Percentiles rank a stretch among this genome's conserved stretches.
Evolutionary conservation across 1,140 invertebrate species (phyloP).

Genomic region (Orchesella cincta): DNA sequence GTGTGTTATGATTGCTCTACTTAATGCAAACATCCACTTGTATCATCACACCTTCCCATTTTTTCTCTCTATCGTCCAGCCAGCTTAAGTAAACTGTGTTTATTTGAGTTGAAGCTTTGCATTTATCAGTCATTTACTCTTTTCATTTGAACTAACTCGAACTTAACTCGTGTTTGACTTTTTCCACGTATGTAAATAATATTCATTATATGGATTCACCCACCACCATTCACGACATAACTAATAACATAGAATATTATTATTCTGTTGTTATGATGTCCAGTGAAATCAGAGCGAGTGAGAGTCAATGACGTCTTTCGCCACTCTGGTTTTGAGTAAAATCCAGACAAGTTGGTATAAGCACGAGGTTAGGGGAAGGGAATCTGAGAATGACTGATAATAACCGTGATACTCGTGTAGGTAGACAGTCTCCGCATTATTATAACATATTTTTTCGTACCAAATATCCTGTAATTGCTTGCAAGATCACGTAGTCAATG

Average conservation of each 20-base stretch:
- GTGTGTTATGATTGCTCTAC: no score
- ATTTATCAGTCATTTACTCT: conserved; percentile 22
- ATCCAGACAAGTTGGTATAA: not conserved
- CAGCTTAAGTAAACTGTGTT: not conserved
- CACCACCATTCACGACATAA: no score
- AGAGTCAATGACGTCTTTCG: not conserved
- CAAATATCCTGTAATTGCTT: not conserved
- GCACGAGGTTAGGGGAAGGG: no score
- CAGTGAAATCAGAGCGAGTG: no score
- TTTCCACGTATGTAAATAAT: not conserved
- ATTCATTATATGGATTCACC: not conserved
- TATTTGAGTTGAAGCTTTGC: not conserved
- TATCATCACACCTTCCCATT: no score
- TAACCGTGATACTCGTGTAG: not conserved
- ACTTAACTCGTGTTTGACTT: not conserved
- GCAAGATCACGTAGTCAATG: not conserved
- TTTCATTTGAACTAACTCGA: not conserved
- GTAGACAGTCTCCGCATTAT: not conserved
- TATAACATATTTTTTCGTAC: not conserved
- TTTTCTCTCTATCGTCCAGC: not conserved
- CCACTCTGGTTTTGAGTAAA: not conserved
- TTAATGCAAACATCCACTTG: no score
- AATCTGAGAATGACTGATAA: conserved; percentile 20
- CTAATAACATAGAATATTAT: no score
- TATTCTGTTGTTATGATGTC: no score